A percentile compares a stretch with the other conserved stretches of the same genome.
Evolutionary conservation across 1,140 invertebrate species (phyloP).

Genomic region (Formica exsecta): DNA sequence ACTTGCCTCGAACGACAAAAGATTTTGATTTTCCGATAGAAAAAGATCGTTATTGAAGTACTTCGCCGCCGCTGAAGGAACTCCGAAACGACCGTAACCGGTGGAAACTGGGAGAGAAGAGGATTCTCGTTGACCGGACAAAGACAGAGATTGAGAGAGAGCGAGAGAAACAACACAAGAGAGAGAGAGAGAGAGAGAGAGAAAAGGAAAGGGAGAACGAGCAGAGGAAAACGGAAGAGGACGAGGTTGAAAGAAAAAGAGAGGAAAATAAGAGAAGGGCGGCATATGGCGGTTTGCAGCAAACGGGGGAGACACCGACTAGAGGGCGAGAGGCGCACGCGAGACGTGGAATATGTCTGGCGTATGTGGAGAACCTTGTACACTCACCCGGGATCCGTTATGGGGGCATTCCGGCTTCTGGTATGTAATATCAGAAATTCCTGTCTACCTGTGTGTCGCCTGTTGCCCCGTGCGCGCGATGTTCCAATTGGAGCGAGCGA

Average conservation of each 20-base stretch:
- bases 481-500: slow-evolving; percentile 74
- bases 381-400: slow-evolving; percentile 78
- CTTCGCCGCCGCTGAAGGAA: slow-evolving; percentile 53
- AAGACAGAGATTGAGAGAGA: not conserved
- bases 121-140: not conserved
- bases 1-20: slow-evolving; percentile 52
- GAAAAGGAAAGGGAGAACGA: not conserved
- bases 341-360: slow-evolving; percentile 75
- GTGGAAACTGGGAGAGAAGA: slow-evolving; percentile 23
- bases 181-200: not conserved
- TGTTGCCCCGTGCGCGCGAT: slow-evolving; percentile 72
- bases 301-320: slow-evolving; percentile 65
- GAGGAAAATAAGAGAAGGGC: slow-evolving; percentile 50
- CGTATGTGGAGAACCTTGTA: slow-evolving; percentile 73
- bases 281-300: slow-evolving; percentile 64
- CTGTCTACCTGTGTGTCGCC: slow-evolving; percentile 80
- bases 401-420: slow-evolving; percentile 80
- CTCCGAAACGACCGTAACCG: slow-evolving; percentile 62
- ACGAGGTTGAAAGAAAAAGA: slow-evolving; percentile 38
- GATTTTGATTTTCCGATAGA: slow-evolving; percentile 63
- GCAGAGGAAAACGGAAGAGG: slow-evolving; percentile 37
- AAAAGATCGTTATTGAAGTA: slow-evolving; percentile 62
- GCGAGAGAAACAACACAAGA: not conserved
- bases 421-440: slow-evolving; percentile 84
- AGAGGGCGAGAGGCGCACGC: slow-evolving; percentile 62